phyloP scores from a whole-genome alignment of 2,113 vertebrate genomes.

The Neogobius melanostomus region DNA sequence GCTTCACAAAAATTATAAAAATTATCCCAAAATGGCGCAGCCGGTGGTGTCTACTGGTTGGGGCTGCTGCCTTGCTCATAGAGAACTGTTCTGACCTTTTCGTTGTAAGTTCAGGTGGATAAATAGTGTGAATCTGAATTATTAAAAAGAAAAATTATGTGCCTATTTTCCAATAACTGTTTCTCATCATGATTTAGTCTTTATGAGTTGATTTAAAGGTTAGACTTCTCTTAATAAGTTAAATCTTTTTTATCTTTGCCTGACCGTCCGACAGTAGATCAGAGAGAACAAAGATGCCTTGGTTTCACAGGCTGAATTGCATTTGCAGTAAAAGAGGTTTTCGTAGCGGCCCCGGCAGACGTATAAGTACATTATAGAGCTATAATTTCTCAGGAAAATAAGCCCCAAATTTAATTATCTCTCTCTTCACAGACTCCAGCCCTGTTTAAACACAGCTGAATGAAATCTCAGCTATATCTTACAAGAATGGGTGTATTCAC shows the following conservation, averaged over 20 bases:
- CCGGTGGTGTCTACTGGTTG: no score
- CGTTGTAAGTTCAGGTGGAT: no score
- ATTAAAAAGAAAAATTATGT: no score
- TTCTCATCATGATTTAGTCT: constrained; percentile 40
- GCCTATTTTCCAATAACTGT: constrained; percentile 47
- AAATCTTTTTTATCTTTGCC: constrained; percentile 8
- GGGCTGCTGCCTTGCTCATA: no score
- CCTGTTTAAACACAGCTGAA: constrained; percentile 62
- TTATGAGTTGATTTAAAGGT: constrained; percentile 35
- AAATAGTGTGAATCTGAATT: no score
- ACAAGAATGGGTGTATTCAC: constrained; percentile 53
- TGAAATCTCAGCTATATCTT: constrained; percentile 69
- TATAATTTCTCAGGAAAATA: constrained; percentile 68
- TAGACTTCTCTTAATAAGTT: constrained; percentile 47
- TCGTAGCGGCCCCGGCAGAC: constrained; percentile 49
- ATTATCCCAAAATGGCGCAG: no score
- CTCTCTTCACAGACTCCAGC: constrained; percentile 50
- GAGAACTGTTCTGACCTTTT: no score
- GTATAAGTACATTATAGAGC: constrained; percentile 53
- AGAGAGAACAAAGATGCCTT: constrained; percentile 35
- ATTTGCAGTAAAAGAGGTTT: constrained; percentile 34
- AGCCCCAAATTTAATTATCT: constrained; percentile 73
- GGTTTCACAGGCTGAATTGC: constrained; percentile 48
- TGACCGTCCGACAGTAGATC: constrained; percentile 9
- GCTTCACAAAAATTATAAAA: no score